These are phyloP conservation scores for Limnephilus rhombicus DNA, from an alignment of 2,888 invertebrate genomes.

Conservation along the genomic window DNA sequence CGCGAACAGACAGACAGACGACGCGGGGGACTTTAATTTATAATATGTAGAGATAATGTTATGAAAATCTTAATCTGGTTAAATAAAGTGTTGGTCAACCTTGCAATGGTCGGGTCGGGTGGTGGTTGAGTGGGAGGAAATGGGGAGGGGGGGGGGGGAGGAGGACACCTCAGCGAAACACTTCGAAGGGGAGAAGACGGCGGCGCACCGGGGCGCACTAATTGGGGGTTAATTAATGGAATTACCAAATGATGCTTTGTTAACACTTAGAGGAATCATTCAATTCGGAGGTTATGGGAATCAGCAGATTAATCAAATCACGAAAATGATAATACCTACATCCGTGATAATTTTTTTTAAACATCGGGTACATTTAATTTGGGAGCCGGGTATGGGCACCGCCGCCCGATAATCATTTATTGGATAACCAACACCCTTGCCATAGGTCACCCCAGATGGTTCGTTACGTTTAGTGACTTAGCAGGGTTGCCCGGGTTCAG, in stretches of 20 bases:
- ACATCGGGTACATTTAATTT: neutral
- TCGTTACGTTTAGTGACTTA: too few relatives aligned
- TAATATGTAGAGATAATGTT: too few relatives aligned
- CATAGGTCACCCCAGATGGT: too few relatives aligned
- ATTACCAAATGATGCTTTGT: neutral
- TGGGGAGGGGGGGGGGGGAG: neutral
- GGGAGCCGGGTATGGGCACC: too few relatives aligned
- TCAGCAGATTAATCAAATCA: neutral
- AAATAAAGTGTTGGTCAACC: too few relatives aligned
- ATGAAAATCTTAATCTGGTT: too few relatives aligned
- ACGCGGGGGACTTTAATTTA: too few relatives aligned
- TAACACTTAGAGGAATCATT: neutral
- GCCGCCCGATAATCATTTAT: too few relatives aligned
- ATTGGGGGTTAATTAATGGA: neutral
- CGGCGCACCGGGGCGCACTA: neutral
- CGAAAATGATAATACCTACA: neutral
- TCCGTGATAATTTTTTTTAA: neutral
- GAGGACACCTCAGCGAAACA: neutral
- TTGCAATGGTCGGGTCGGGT: neutral
- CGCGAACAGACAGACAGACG: too few relatives aligned
- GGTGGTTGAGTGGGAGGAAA: neutral
- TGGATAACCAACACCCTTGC: too few relatives aligned
- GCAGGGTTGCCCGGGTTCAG: too few relatives aligned
- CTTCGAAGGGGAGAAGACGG: neutral
- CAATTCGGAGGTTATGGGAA: neutral